Evolutionary conservation across 2,113 vertebrate species (phyloP), one percentile per base, ranked within the genome.

Genomic region (Eira barbara): DNA sequence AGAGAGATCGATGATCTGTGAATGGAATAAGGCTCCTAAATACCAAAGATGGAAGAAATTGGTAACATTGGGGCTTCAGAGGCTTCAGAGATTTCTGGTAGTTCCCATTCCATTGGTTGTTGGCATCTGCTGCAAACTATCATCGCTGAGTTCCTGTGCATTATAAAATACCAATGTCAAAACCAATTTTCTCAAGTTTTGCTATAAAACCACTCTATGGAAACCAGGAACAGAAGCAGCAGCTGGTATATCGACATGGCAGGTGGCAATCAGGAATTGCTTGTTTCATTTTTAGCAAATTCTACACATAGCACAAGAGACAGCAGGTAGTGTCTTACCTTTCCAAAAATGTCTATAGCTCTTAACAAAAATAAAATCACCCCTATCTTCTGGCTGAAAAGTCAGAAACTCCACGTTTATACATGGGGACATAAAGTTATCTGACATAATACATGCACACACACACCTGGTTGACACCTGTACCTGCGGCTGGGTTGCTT

Each of bases 171-270:
- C 17, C 49, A 49, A 39, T 63, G n/a, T 78, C n/a, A 86, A 78
- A 92, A 93, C 11, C 21, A 39, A 39, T 94, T 92, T 93, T 92
- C 94, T 95, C 18, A 95, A 90, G 23, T 73, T 13, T 92, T 93
- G 4, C 73, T 93, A 29, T 94, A 80, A 95, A 96, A 82, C 27
- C 21, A 76, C 23, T 20, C 71, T 71, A 29, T 94, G 65, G 49
- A 96, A 92, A 89, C 59, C 11, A 96, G 39, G 73, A 90, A 82
- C 42, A 92, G 73, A 95, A 84, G 49, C 52, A 93, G 80, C 31
- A 29, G 74, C 74, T 96, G 67, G 96, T 39, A 71, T 52, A 78
- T 25, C 25, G 39, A 65, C 55, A 83, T 52, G 17, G 20, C 36
- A 83, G 25, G 9, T 55, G 76, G 69, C 25, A 87, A 63, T 88